Evolutionary conservation across 2,113 vertebrate species (phyloP).

Genomic region (Saguinus midas): DNA sequence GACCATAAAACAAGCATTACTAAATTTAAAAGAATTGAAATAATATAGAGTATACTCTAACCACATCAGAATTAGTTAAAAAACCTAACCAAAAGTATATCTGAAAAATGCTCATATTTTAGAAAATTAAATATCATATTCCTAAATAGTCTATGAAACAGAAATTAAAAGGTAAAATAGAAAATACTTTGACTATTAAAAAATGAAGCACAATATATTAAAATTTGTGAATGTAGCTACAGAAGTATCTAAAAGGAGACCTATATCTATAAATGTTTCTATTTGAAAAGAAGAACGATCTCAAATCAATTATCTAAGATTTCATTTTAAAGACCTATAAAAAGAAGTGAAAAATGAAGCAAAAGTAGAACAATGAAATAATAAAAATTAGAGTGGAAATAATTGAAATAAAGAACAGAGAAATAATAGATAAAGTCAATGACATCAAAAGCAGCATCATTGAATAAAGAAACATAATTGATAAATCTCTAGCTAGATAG

Average conservation of each 20-base stretch:
- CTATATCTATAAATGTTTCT: not conserved
- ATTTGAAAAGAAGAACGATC: slow-evolving; percentile 17
- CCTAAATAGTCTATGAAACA: not conserved
- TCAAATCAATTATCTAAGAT: not conserved
- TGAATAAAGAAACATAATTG: not conserved
- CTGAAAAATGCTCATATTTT: not conserved
- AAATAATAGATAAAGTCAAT: not conserved
- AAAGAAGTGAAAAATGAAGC: slow-evolving; percentile 25
- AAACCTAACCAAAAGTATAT: not conserved
- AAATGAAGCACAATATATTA: not conserved
- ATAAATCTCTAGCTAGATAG: not conserved
- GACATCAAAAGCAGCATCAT: not conserved
- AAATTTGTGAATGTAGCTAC: slow-evolving; percentile 30
- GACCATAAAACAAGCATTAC: slow-evolving; percentile 18
- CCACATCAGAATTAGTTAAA: slow-evolving; percentile 38
- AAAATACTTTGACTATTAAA: slow-evolving; percentile 5
- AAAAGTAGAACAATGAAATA: not conserved
- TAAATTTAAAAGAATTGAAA: slow-evolving; percentile 22
- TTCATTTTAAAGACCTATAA: not conserved
- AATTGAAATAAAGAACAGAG: not conserved
- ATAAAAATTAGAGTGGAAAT: not conserved
- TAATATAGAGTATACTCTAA: not conserved
- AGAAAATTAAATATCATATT: not conserved
- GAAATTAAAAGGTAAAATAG: not conserved
- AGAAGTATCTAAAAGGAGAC: not conserved